A percentile compares a stretch with the other conserved stretches of the same genome.
Conservation (phyloP, 2,113 vertebrate genomes). For the Myxocyprinus asiaticus region DNA sequence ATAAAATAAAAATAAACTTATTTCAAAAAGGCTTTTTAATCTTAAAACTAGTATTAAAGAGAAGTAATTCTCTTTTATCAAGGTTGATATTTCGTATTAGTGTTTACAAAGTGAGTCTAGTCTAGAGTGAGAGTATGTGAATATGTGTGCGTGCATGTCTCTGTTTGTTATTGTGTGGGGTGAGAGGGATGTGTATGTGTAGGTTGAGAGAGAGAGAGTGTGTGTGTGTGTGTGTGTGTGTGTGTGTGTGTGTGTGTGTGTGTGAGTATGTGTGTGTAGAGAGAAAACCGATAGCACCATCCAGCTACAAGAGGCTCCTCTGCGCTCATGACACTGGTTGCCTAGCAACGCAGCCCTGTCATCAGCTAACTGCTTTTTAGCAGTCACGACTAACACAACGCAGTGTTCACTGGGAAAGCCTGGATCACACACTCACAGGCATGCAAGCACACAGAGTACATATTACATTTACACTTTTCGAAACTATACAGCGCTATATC, state of each 20-base stretch:
- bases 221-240: conserved; percentile 29
- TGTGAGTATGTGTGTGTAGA: conserved; percentile 62
- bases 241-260: conserved; percentile 50
- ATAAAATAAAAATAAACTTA: no score
- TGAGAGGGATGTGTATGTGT: background rate
- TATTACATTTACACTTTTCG: conserved; percentile 9
- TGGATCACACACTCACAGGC: conserved; percentile 62
- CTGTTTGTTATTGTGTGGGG: conserved; percentile 11
- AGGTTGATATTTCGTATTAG: no score
- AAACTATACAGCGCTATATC: background rate
- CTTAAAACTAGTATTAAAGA: no score
- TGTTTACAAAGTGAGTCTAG: no score
- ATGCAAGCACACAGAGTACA: conserved; percentile 44
- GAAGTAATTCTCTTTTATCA: no score
- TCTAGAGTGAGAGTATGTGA: conserved; percentile 18
- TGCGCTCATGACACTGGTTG: conserved; percentile 78
- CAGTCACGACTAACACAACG: conserved; percentile 89
- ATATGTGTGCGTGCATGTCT: background rate
- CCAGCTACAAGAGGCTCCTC: conserved; percentile 73
- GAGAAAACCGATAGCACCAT: conserved; percentile 68
- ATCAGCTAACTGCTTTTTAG: conserved; percentile 86
- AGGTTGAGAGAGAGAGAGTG: conserved; percentile 21
- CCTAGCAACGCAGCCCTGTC: conserved; percentile 86
- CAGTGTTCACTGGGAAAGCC: conserved; percentile 74
- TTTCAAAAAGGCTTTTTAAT: no score